These are phyloP conservation scores for Salpingus planirostris DNA, from an alignment of 2,888 invertebrate genomes.

Conservation along the genomic window DNA sequence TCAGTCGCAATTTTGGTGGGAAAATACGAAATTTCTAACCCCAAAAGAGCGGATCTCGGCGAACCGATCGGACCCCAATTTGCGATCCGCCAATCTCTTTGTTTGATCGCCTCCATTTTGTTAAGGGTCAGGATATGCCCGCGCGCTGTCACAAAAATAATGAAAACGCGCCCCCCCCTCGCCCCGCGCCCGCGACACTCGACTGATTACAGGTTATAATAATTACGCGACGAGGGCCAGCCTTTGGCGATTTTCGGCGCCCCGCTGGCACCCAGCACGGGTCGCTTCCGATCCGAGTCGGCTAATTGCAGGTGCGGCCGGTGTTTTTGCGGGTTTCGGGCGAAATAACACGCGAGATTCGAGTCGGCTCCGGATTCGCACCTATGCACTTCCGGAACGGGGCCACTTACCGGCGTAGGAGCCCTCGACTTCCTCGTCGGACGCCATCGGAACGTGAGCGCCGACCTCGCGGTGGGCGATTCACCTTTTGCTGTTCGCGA, in stretches of 20 bases:
- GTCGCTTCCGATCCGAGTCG: not conserved
- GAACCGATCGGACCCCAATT: conserved; percentile 37
- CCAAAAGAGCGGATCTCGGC: conserved; percentile 23
- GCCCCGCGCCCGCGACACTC: conserved; percentile 31
- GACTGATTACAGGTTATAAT: conserved; percentile 32
- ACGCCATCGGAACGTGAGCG: conserved; percentile 55
- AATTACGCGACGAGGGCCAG: conserved; percentile 34
- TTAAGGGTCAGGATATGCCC: conserved; percentile 66
- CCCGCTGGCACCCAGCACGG: not conserved
- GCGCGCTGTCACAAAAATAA: conserved; percentile 49
- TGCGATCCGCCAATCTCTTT: conserved; percentile 61
- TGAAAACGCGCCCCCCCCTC: conserved; percentile 41
- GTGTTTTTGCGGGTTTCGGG: too few relatives aligned
- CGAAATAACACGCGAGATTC: conserved; percentile 27
- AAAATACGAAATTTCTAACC: conserved; percentile 38
- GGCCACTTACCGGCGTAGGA: conserved; percentile 71
- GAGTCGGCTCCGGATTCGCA: conserved; percentile 33
- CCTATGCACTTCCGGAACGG: conserved; percentile 30
- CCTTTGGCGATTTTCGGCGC: conserved; percentile 12
- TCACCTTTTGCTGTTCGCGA: conserved; percentile 7
- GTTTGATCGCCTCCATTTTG: conserved; percentile 72
- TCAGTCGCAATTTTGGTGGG: conserved; percentile 34
- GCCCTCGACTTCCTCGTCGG: conserved; percentile 81
- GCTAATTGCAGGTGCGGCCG: too few relatives aligned
- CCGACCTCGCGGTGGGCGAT: conserved; percentile 1